These are phyloP conservation scores for Drosophila neotestacea DNA, from an alignment of 2,888 invertebrate species.

Conservation along the genomic window DNA sequence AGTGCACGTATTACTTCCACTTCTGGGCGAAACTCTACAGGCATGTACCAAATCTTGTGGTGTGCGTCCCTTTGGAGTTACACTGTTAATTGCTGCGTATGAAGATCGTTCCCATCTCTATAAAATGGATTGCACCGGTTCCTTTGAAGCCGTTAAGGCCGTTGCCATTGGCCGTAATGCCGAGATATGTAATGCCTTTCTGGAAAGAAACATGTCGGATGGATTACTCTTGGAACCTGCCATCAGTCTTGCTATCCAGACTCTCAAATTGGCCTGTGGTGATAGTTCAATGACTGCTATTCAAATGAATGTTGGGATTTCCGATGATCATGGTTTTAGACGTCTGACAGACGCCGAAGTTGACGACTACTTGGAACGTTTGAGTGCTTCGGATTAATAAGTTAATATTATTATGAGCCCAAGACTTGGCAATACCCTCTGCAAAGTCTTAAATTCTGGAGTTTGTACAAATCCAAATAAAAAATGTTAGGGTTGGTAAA, in stretches of 20 bases:
- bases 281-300: background rate
- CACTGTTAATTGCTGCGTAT: slow-evolving; percentile 5
- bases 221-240: background rate
- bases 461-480: no score
- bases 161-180: slow-evolving; percentile 1
- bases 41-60: background rate
- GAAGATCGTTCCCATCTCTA: background rate
- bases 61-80: slow-evolving; percentile 18
- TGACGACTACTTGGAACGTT: background rate
- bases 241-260: slow-evolving; percentile 5
- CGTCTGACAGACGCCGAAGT: background rate
- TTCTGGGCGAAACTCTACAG: slow-evolving; percentile 1
- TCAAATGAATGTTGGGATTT: background rate
- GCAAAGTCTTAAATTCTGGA: no score
- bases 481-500: no score
- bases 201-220: background rate
- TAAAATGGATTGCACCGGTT: slow-evolving; percentile 1
- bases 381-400: background rate
- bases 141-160: background rate
- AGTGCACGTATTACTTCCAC: background rate
- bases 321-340: slow-evolving; percentile 1
- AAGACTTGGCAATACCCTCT: no score
- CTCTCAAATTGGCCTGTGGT: background rate
- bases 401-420: no score
- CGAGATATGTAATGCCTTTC: background rate